These are phyloP conservation scores for Mirza zaza DNA, from an alignment of 2,113 vertebrate species.

Conservation along the genomic window DNA sequence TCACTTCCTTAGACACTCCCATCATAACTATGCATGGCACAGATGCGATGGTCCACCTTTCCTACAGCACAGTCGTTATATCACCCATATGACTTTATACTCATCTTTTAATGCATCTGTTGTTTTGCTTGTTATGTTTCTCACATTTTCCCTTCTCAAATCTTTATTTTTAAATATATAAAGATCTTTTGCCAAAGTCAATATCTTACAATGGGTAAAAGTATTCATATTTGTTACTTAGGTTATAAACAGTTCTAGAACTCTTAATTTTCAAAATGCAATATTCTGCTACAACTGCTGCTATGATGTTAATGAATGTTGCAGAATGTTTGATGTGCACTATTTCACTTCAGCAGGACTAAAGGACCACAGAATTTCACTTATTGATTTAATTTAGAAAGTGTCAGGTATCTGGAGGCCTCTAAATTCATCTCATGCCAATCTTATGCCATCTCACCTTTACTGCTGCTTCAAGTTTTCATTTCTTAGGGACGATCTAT, in stretches of 20 bases:
- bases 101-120: not conserved
- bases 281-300: not conserved
- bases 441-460: not conserved
- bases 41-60: not conserved
- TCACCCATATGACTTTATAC: not conserved
- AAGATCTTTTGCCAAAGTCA: not conserved
- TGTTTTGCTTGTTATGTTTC: not conserved
- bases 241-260: not conserved
- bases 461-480: not conserved
- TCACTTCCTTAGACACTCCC: not conserved
- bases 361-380: not conserved
- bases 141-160: not conserved
- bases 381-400: constrained; percentile 39
- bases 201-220: not conserved
- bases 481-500: constrained; percentile 42
- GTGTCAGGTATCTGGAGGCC: not conserved
- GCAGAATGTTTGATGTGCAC: not conserved
- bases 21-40: not conserved
- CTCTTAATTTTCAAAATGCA: not conserved
- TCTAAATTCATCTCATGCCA: constrained; percentile 43
- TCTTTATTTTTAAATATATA: not conserved
- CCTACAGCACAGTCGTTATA: accelerated
- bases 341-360: not conserved
- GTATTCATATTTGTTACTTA: not conserved
- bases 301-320: not conserved